Evolutionary conservation across 2,888 invertebrate genomes (phyloP), one percentile per base, ranked within the genome.

Genomic region (Drosophila tanythrix): DNA sequence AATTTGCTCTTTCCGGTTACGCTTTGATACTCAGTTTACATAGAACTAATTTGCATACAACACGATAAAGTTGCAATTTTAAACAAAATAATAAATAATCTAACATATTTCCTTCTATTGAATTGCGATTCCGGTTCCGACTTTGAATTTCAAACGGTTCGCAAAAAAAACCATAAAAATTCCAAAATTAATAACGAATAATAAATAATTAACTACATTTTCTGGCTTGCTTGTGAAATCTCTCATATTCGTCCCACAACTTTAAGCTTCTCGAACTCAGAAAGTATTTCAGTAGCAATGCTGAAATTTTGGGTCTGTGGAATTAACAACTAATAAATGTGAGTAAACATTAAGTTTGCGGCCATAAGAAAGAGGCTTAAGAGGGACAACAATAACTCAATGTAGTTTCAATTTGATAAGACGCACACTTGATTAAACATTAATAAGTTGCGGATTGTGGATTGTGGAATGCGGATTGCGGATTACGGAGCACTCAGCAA

Each of bases 391-490:
- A 8, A 46, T 8, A 70, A 40, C 36, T 51, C 52, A 50, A 21
- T 36, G 11, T 57, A 40, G 50, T 52, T 74, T 48, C 29, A 57
- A 55, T 65, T 66, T 57, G 52, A 53, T 62, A 74, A 66, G 58
- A 56, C 53, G 31, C 69, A 60, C 73, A 67, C 70, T 84, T 81
- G 74, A 87, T 83, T 78, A 83, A 83, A 89, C 69, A 89, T 87
- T 83, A 83, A 81, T 69, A 81, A 73, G 67, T 81, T 58, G 25
- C 7, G 21, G 15, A n/a, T 29, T 21, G 10, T 43, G 53, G 10
- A 18, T 72, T 57, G 25, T 1, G 31, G 29, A 31, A n/a, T 25
- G 21, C 31, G 53, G 11, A 21, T 76, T 57, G 25, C 0, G 29
- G n/a, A 31, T 29, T 25, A 7, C 35, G 53, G 15, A 53, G 60